Evolutionary conservation across 2,113 vertebrate genomes (phyloP), one percentile per base, ranked within the genome.

Genomic region (Procavia capensis): DNA sequence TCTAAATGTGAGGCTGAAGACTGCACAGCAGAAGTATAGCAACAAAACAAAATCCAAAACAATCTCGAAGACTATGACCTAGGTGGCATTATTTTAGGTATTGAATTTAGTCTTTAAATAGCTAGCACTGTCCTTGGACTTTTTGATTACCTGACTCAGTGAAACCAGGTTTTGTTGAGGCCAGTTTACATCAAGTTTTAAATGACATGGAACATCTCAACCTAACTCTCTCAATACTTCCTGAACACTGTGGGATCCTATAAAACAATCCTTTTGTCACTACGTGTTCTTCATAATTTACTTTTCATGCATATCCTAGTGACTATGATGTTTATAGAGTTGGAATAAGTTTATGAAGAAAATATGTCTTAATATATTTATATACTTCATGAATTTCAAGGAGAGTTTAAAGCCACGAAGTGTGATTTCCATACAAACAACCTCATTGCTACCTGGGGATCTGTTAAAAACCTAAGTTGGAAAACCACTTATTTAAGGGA

Each of bases 131-230:
- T 81, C 5, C 3, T 63, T 82, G 34, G 41, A 41, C 1, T 41
- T 85, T 95, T 72, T 88, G 66, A 59, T 85, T 85, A 88, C 25
- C 57, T 59, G 34, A 85, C 61, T 75, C 41, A 68, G 61, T 90
- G 90, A 84, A 95, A 70, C 27, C n/a, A 45, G n/a, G 63, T 92
- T 95, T 75, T 74, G 10, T 75, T 20, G 20, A 85, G n/a, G 41
- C 31, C 9, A 70, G 11, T 70, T 91, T 76, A 47, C 92, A 27
- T 39, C 27, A 27, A 27, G 22, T 94, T 94, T 90, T 88, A 47
- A 47, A 80, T 92, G 61, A 83, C 45, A 87, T 54, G 76, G 27
- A 34, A 39, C 11, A 57, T 34, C n/a, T 93, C 90, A n/a, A 59
- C 29, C n/a, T 87, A 88, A 31, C 41, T 84, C 41, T 84, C 17